Evolutionary conservation across 2,888 invertebrate genomes (phyloP).

Genomic region (Synanthedon andrenaeformis): DNA sequence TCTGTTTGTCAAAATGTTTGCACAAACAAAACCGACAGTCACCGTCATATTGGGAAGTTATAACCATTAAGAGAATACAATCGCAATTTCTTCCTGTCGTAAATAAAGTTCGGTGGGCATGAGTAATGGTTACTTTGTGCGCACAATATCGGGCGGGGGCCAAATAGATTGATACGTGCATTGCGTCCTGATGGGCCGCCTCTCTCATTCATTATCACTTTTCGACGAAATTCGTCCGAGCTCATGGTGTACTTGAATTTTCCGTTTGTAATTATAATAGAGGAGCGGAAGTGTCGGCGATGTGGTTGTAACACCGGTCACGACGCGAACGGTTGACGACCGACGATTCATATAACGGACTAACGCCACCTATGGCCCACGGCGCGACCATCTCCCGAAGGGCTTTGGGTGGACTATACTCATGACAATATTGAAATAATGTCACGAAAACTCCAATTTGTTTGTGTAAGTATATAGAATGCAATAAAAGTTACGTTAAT

Average conservation of each 20-base stretch:
- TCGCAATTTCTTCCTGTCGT: constrained; percentile 68
- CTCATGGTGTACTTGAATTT: constrained; percentile 56
- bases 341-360: constrained; percentile 50
- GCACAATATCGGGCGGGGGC: constrained; percentile 55
- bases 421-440: not conserved
- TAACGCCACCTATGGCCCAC: constrained; percentile 38
- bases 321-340: constrained; percentile 49
- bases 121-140: constrained; percentile 64
- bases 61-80: constrained; percentile 62
- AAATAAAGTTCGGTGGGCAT: constrained; percentile 59
- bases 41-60: constrained; percentile 52
- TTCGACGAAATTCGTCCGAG: constrained; percentile 49
- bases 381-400: constrained; percentile 40
- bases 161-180: constrained; percentile 63
- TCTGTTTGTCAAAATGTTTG: not conserved
- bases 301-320: constrained; percentile 55
- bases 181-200: constrained; percentile 29
- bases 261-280: constrained; percentile 62
- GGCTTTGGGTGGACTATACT: not conserved
- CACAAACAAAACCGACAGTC: constrained; percentile 16
- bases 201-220: constrained; percentile 19
- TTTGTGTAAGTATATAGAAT: too few relatives aligned
- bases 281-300: constrained; percentile 53
- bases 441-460: too few relatives aligned
- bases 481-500: too few relatives aligned